phyloP scores from a whole-genome alignment of 2,113 vertebrate genomes.

The Pipa parva region DNA sequence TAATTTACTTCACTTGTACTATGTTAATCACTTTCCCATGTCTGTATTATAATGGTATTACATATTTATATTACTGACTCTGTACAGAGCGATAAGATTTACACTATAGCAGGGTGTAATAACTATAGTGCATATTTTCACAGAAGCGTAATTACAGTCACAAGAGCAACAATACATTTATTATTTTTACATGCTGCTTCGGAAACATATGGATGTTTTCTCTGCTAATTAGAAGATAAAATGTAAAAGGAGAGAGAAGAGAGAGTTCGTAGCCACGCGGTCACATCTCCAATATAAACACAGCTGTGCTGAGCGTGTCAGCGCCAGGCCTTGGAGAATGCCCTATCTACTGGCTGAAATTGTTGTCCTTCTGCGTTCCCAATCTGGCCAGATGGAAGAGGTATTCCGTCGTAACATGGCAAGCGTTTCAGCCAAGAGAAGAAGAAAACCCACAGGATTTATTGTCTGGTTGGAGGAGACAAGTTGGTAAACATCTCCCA shows the following conservation, averaged over 20 bases:
- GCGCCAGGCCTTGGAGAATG: background rate
- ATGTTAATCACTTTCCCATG: no score
- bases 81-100: no score
- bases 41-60: no score
- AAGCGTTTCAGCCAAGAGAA: background rate
- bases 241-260: slow-evolving; percentile 5
- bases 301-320: background rate
- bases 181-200: background rate
- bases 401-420: background rate
- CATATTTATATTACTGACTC: no score
- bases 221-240: slow-evolving; percentile 33
- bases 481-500: background rate
- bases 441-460: background rate
- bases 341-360: background rate
- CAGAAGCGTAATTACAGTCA: slow-evolving; percentile 19
- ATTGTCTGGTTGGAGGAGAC: background rate
- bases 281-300: slow-evolving; percentile 13
- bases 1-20: no score
- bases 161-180: background rate
- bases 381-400: background rate
- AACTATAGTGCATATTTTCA: background rate
- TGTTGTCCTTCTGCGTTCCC: background rate
- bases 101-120: background rate
- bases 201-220: slow-evolving; percentile 25
- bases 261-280: background rate